A percentile compares a stretch with the other conserved stretches of the same genome.
Conservation (phyloP, 2,888 invertebrate species). For the Platypus cylindrus region DNA sequence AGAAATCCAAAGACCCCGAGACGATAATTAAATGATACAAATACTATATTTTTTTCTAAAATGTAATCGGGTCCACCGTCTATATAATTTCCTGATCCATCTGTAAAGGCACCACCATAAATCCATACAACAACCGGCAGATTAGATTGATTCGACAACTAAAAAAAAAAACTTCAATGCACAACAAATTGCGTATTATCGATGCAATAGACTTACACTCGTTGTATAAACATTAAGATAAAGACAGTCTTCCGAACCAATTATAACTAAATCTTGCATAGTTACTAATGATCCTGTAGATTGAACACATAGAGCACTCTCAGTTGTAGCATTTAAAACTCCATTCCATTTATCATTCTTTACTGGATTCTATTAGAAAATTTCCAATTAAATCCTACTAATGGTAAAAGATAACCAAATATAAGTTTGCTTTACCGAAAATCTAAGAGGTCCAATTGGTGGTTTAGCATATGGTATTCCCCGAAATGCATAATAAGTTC, state of each 20-base stretch:
- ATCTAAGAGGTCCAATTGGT: conserved; percentile 1
- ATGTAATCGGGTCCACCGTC: conserved; percentile 24
- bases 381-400: too few relatives aligned
- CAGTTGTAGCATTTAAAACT: conserved; percentile 16
- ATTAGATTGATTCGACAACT: conserved; percentile 14
- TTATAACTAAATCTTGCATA: not conserved
- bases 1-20: conserved; percentile 60
- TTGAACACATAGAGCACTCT: conserved; percentile 17
- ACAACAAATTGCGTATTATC: conserved; percentile 3
- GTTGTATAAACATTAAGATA: conserved; percentile 11
- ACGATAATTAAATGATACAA: conserved; percentile 57
- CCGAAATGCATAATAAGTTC: not conserved
- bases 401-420: too few relatives aligned
- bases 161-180: conserved; percentile 4
- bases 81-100: conserved; percentile 10
- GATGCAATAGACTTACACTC: conserved; percentile 9
- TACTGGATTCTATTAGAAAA: conserved; percentile 18
- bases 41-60: conserved; percentile 49
- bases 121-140: conserved; percentile 33
- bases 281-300: not conserved
- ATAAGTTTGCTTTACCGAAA: too few relatives aligned
- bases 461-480: conserved; percentile 2
- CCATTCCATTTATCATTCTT: conserved; percentile 20
- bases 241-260: conserved; percentile 12
- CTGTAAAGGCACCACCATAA: conserved; percentile 32